Conservation (phyloP, 2,797 vertebrate species). For the Hyperoplus lanceolatus region DNA sequence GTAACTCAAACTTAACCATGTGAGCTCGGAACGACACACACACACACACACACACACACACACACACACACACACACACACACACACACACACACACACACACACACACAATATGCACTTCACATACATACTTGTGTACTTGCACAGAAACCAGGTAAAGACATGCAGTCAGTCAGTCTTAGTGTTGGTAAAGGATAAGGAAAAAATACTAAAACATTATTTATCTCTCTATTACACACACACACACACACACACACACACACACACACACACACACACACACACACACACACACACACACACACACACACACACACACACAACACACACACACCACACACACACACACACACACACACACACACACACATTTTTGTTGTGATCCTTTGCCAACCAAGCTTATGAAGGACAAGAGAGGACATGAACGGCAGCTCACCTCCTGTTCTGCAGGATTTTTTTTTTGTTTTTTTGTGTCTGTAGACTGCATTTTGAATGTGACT, state of each 20-base stretch:
- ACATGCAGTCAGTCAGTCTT: neutral
- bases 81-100: neutral
- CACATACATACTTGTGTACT: neutral
- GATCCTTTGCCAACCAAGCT: conserved; percentile 38
- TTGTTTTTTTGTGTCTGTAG: neutral
- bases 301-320: conserved; percentile 12
- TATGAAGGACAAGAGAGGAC: conserved; percentile 32
- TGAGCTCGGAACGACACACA: neutral
- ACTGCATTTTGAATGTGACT: neutral
- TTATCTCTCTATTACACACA: neutral
- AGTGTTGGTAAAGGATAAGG: neutral
- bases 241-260: neutral
- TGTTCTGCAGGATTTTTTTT: conserved; percentile 15
- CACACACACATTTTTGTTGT: conserved; percentile 14
- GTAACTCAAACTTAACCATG: neutral
- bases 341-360: too few relatives aligned
- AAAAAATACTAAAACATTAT: neutral
- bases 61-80: conserved; percentile 3
- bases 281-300: neutral
- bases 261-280: neutral
- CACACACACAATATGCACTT: neutral
- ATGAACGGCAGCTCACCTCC: conserved; percentile 44
- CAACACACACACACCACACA: neutral
- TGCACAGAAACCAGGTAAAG: neutral
- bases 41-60: conserved; percentile 15